Conservation (phyloP, 2,113 vertebrate genomes). For the Pagrus major region DNA sequence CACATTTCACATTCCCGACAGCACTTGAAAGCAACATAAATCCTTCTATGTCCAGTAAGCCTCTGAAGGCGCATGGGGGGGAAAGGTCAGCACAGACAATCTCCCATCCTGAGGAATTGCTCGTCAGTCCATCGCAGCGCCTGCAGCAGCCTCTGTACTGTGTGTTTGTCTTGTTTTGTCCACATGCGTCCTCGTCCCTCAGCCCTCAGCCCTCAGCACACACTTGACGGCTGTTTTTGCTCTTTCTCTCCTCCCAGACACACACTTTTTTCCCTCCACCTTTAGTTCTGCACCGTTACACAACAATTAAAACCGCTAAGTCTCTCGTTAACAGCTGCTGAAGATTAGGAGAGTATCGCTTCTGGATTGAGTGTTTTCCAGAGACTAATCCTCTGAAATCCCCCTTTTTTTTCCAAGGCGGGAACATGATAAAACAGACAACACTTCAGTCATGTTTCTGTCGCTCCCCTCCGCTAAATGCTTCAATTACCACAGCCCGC, state of each 20-base stretch:
- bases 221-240: slow-evolving; percentile 1
- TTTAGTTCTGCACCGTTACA: slow-evolving; percentile 62
- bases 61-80: slow-evolving; percentile 48
- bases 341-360: slow-evolving; percentile 64
- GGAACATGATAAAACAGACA: slow-evolving; percentile 48
- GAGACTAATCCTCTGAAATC: slow-evolving; percentile 70
- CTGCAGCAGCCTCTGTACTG: fast-evolving
- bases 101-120: slow-evolving; percentile 29
- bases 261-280: slow-evolving; percentile 5
- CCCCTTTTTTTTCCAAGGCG: background rate
- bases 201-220: slow-evolving; percentile 1
- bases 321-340: slow-evolving; percentile 63
- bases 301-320: slow-evolving; percentile 61
- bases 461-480: background rate
- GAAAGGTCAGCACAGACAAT: slow-evolving; percentile 64
- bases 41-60: slow-evolving; percentile 61
- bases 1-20: slow-evolving; percentile 44
- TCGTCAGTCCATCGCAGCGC: slow-evolving; percentile 10
- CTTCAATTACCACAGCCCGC: background rate
- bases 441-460: slow-evolving; percentile 26
- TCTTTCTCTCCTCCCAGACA: background rate
- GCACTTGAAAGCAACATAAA: slow-evolving; percentile 70
- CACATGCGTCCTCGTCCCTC: slow-evolving; percentile 11
- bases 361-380: slow-evolving; percentile 55
- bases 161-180: too few relatives aligned